phyloP scores from a whole-genome alignment of 2,113 vertebrate genomes.

The Poeciliopsis prolifica region DNA sequence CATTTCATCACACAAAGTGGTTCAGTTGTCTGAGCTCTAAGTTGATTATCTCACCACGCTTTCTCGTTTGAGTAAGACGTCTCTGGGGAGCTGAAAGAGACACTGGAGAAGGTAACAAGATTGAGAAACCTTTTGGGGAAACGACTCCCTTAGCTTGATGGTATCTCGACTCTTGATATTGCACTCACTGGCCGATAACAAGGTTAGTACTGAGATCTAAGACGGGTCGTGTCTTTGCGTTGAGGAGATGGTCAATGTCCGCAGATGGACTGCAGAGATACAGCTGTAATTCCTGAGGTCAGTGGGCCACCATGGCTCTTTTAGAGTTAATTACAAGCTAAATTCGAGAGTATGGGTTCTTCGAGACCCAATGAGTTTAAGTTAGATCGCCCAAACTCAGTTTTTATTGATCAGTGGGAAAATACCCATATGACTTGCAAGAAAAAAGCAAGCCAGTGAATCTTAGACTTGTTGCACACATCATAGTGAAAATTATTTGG shows the following conservation, averaged over 20 bases:
- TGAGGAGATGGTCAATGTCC: constrained; percentile 30
- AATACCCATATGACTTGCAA: constrained; percentile 24
- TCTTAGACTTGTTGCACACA: constrained; percentile 9
- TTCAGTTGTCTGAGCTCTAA: constrained; percentile 64
- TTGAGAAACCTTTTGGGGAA: constrained; percentile 69
- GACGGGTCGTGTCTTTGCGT: constrained; percentile 33
- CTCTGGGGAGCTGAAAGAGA: constrained; percentile 65
- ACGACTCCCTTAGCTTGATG: constrained; percentile 47
- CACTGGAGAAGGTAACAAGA: constrained; percentile 71
- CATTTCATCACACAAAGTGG: constrained; percentile 77
- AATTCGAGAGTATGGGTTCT: constrained; percentile 31
- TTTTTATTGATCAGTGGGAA: constrained; percentile 64
- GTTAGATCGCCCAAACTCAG: constrained; percentile 57
- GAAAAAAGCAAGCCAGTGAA: constrained; percentile 30
- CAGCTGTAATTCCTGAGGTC: constrained; percentile 18
- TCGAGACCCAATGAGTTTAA: constrained; percentile 33
- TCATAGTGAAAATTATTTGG: constrained; percentile 1
- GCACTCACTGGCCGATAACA: constrained; percentile 56
- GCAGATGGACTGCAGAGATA: constrained; percentile 26
- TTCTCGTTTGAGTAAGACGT: constrained; percentile 66
- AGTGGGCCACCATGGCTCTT: constrained; percentile 14
- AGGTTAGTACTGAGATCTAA: constrained; percentile 45
- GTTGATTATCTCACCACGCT: constrained; percentile 71
- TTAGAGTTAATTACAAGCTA: constrained; percentile 32
- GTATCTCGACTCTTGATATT: constrained; percentile 58